Evolutionary conservation across 2,888 invertebrate species (phyloP), one percentile per base, ranked within the genome.

Genomic region (Chirona hameri): DNA sequence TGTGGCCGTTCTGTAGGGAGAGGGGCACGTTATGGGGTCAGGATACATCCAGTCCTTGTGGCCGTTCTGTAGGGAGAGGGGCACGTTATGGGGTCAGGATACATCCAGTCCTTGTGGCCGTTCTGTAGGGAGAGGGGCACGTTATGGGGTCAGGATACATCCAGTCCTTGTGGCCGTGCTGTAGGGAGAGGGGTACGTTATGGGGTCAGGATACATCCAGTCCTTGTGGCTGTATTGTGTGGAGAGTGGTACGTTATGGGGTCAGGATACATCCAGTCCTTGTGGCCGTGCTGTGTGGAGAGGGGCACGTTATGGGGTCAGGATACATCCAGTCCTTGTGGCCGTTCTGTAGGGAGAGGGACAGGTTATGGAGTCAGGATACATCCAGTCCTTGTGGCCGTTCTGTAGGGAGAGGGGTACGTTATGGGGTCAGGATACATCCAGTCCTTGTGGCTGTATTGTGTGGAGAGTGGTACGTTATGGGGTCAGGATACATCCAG

Each of bases 41-140:
- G 39, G 39, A 39, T 90, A 92, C 85, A 96, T 94, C 94, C 97
- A 96, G 88, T 98, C 98, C 86, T 93, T 92, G 88, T 98, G 98
- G 1, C 95, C 95, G 86, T 90, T 89, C 90, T 90, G 60, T 15
- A 15, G 57, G 24, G 39, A 39, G 39, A 39, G 39, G 39, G 39
- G 39, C 39, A 39, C 4, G 39, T 39, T 7, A 39, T 39, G 39
- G 7, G 39, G 39, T 39, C 39, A 39, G 39, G 39, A 39, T 90
- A 92, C 85, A 96, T 94, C 94, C 97, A 96, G 88, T 98, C 98
- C 86, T 93, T 92, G 88, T 98, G 98, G 1, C 95, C 95, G 86
- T 90, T 89, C 90, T 90, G 60, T 15, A 15, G 57, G 24, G 39
- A 39, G 39, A 39, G 39, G 39, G 39, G 39, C 39, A 39, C 4